Conservation (phyloP, 2,113 vertebrate genomes). For the Desmodus rotundus region DNA sequence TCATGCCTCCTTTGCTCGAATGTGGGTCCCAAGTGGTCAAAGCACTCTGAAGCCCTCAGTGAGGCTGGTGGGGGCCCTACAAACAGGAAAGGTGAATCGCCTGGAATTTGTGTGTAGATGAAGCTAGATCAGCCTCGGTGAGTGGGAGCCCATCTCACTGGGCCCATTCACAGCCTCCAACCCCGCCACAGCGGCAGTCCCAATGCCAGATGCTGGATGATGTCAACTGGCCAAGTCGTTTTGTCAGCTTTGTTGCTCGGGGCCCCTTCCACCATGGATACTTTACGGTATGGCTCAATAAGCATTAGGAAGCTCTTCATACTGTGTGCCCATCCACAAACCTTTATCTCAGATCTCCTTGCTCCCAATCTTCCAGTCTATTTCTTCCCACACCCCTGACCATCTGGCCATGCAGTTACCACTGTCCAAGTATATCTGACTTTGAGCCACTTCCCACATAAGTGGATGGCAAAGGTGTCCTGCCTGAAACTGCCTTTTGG, state of each 20-base stretch:
- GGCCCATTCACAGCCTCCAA: not conserved
- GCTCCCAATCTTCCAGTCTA: not conserved
- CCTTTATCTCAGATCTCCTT: not conserved
- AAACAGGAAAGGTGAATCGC: not conserved
- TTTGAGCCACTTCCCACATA: not conserved
- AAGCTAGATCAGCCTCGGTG: not conserved
- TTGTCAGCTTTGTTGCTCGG: not conserved
- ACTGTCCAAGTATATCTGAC: not conserved
- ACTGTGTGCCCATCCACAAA: not conserved
- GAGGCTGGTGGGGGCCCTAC: not conserved
- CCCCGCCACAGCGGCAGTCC: not conserved
- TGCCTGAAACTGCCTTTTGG: not conserved
- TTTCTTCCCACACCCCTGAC: not conserved
- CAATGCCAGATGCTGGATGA: not conserved
- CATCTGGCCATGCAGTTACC: not conserved
- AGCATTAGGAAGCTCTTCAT: not conserved
- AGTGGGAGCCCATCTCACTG: not conserved
- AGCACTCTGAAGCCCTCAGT: not conserved
- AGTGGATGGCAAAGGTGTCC: not conserved
- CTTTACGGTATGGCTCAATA: not conserved
- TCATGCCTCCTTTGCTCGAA: not conserved
- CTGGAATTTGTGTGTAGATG: not conserved
- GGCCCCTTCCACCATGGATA: not conserved
- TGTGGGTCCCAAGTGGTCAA: not conserved
- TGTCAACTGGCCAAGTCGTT: not conserved